Evolutionary conservation across 92 coral and sea anemone species (phyloP).

Genomic region (Umimayanthus chanpuru): DNA sequence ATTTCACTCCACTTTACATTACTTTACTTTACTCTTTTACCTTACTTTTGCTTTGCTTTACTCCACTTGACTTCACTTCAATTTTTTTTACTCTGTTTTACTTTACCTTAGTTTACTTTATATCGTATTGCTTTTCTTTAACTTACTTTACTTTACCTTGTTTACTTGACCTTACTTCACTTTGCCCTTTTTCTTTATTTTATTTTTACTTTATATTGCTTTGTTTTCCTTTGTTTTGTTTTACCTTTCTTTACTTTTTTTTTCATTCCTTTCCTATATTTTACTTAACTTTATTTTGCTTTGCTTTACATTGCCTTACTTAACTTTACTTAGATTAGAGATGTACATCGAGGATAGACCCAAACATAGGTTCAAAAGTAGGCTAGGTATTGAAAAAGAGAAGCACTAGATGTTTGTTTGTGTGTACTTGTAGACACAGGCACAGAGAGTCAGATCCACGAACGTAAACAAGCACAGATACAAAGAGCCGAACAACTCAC

Average conservation of each 20-base stretch:
- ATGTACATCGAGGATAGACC: not conserved
- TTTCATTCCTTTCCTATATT: too few relatives aligned
- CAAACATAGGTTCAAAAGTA: not conserved
- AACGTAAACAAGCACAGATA: not conserved
- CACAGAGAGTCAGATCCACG: too few relatives aligned
- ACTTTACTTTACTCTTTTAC: too few relatives aligned
- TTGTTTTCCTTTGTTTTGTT: not conserved
- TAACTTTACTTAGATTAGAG: too few relatives aligned
- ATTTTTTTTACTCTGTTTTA: not conserved
- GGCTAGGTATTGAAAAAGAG: not conserved
- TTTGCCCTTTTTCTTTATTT: not conserved
- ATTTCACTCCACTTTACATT: too few relatives aligned
- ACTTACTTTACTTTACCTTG: not conserved
- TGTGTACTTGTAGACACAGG: too few relatives aligned
- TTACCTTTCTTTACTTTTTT: not conserved
- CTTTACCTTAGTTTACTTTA: not conserved
- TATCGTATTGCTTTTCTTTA: not conserved
- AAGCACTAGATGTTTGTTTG: too few relatives aligned
- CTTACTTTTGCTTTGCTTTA: too few relatives aligned
- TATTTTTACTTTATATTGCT: not conserved
- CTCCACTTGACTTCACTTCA: not conserved
- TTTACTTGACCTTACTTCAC: not conserved
- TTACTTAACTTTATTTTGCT: not conserved
- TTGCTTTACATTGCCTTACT: not conserved
- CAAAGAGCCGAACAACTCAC: not conserved